phyloP scores from a whole-genome alignment of 2,797 vertebrate genomes.

The Graptemys geographica region DNA sequence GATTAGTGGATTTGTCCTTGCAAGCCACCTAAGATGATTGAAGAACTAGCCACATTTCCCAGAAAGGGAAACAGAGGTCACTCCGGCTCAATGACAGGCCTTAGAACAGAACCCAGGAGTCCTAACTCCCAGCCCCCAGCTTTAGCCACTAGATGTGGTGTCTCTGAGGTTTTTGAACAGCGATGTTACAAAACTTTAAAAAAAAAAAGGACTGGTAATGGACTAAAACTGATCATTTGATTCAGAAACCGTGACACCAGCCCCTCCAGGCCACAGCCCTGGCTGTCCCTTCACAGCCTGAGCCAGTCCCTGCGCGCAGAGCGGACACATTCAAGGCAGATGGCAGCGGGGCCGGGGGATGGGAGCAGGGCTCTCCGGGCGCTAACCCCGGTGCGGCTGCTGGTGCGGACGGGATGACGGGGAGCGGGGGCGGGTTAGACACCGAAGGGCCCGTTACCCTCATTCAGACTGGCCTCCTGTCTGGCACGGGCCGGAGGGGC shows the following conservation, averaged over 20 bases:
- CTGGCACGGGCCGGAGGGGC: too few relatives aligned
- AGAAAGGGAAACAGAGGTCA: background rate
- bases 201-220: too few relatives aligned
- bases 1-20: background rate
- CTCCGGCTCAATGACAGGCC: background rate
- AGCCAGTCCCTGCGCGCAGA: background rate
- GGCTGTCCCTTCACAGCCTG: background rate
- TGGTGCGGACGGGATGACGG: too few relatives aligned
- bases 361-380: too few relatives aligned
- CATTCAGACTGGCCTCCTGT: too few relatives aligned
- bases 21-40: background rate
- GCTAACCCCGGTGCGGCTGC: too few relatives aligned
- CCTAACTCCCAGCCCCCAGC: background rate
- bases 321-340: too few relatives aligned
- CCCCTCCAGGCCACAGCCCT: too few relatives aligned
- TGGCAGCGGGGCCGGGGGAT: too few relatives aligned
- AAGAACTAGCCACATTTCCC: too few relatives aligned
- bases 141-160: background rate
- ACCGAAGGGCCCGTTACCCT: accelerated
- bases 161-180: background rate
- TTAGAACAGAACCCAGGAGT: background rate
- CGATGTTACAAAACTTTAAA: accelerated
- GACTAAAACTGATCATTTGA: background rate
- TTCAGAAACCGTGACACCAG: background rate
- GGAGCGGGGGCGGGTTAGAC: too few relatives aligned